phyloP scores from a whole-genome alignment of 2,113 vertebrate species.

The Strigops habroptila region DNA sequence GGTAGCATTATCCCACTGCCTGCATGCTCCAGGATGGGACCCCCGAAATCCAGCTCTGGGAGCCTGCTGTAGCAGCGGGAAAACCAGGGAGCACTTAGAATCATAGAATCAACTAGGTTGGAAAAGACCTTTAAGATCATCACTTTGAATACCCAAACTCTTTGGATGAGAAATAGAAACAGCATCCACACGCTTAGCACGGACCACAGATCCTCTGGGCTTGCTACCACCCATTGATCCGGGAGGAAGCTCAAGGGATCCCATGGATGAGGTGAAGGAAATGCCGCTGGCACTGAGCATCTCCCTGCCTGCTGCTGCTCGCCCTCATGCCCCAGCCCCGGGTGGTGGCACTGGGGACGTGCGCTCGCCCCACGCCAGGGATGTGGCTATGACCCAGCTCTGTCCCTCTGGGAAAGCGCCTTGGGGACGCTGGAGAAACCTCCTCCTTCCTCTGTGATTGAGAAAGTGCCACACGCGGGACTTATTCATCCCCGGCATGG shows the following conservation, averaged over 20 bases:
- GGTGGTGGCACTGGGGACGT: not conserved
- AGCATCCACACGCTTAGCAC: rapidly evolving
- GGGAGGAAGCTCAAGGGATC: not conserved
- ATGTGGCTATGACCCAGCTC: not conserved
- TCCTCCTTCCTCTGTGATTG: not conserved
- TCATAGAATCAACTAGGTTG: not conserved
- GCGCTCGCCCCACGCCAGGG: rapidly evolving
- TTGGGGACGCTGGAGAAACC: not conserved
- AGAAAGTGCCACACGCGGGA: not conserved
- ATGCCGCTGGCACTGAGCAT: rapidly evolving
- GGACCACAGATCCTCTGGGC: not conserved
- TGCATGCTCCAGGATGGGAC: rapidly evolving
- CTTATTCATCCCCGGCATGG: not conserved
- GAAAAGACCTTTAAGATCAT: not conserved
- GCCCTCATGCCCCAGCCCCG: rapidly evolving
- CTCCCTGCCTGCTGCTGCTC: not conserved
- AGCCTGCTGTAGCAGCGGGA: not conserved
- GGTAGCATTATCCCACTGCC: not conserved
- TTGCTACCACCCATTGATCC: not conserved
- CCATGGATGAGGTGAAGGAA: rapidly evolving
- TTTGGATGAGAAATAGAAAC: not conserved
- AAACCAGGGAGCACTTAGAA: not conserved
- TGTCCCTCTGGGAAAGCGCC: not conserved
- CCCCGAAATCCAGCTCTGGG: not conserved
- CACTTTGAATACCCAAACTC: not conserved